phyloP scores from a whole-genome alignment of 2,113 vertebrate species.

The Ictalurus punctatus region DNA sequence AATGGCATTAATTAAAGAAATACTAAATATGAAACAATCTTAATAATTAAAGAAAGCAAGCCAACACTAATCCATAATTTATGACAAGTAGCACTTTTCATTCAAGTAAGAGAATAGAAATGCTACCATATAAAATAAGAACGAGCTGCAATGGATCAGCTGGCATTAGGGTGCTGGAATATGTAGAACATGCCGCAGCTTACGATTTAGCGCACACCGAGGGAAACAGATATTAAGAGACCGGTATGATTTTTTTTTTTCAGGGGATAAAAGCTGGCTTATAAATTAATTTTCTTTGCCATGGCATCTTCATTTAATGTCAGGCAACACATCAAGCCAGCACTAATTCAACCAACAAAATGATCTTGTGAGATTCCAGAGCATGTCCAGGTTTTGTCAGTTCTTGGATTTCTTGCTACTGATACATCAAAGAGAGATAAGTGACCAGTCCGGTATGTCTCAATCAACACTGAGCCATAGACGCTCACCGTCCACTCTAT shows the following conservation, averaged over 20 bases:
- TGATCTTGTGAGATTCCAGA: not conserved
- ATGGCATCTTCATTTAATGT: not conserved
- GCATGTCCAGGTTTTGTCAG: not conserved
- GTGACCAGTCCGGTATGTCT: not conserved
- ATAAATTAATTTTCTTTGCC: not conserved
- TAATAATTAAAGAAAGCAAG: not conserved
- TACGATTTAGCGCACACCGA: not conserved
- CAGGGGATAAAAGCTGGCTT: not conserved
- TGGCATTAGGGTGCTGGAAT: not conserved
- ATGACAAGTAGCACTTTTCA: not conserved
- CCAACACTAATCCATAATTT: not conserved
- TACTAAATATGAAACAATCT: not conserved
- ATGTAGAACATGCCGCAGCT: not conserved
- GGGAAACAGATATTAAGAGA: not conserved
- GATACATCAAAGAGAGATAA: not conserved
- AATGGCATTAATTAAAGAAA: not conserved
- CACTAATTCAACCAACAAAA: not conserved
- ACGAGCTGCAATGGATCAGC: not conserved
- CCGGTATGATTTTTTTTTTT: not conserved
- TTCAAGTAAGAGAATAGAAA: not conserved
- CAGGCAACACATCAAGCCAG: not conserved
- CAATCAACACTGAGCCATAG: not conserved
- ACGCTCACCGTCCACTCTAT: too few species aligned
- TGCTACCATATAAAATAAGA: not conserved
- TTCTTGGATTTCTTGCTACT: not conserved